A percentile compares a stretch with the other conserved stretches of the same genome.
phyloP scores from a whole-genome alignment of 1,140 invertebrate species.

The Diuraphis noxia region DNA sequence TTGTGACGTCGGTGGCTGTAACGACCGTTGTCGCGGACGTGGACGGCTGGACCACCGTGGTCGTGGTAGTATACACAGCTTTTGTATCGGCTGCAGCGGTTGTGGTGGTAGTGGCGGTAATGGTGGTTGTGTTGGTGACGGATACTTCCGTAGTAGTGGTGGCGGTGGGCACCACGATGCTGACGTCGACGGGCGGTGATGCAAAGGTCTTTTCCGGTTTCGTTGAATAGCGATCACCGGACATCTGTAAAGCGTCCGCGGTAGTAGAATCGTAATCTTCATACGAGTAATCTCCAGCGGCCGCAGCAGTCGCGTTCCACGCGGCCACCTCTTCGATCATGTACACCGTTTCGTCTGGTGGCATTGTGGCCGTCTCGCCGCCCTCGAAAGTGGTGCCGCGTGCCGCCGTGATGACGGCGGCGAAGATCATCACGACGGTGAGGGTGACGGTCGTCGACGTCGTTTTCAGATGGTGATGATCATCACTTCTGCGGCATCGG shows the following conservation, averaged over 20 bases:
- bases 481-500: neutral
- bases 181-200: neutral
- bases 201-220: neutral
- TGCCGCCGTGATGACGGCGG: no score
- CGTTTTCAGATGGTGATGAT: neutral
- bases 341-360: conserved; percentile 6
- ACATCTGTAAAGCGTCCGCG: neutral
- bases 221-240: neutral
- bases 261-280: conserved; percentile 17
- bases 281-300: neutral
- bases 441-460: neutral
- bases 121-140: neutral
- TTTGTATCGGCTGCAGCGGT: neutral
- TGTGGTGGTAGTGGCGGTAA: neutral
- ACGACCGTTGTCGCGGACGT: neutral
- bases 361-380: conserved; percentile 12
- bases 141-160: neutral
- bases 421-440: neutral
- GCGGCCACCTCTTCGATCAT: neutral
- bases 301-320: conserved; percentile 4
- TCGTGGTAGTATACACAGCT: neutral
- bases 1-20: neutral
- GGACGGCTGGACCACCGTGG: no score
- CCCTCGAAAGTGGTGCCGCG: neutral
- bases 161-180: neutral